Conservation (phyloP, 1,140 invertebrate genomes). For the Marisa cornuarietis region DNA sequence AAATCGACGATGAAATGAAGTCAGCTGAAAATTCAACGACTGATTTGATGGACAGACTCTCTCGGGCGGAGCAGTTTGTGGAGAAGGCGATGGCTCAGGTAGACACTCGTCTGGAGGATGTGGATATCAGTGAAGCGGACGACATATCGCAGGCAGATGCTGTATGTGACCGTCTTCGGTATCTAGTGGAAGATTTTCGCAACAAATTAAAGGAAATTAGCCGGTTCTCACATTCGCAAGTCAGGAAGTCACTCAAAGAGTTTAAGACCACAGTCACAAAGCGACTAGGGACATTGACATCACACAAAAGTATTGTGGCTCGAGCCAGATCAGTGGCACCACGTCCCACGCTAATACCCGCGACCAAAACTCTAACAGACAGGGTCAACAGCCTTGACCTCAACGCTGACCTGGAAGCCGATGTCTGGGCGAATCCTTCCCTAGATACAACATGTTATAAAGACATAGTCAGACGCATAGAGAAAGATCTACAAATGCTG, state of each 20-base stretch:
- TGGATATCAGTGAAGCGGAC: background rate
- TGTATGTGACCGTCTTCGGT: background rate
- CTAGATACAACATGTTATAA: no score
- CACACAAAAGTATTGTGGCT: background rate
- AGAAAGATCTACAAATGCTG: no score
- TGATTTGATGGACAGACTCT: background rate
- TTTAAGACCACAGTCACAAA: no score
- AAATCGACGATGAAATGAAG: background rate
- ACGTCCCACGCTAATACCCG: background rate
- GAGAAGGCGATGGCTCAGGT: background rate
- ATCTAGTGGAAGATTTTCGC: background rate
- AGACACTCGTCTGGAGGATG: background rate
- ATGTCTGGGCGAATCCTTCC: no score
- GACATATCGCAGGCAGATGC: background rate
- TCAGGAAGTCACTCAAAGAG: background rate
- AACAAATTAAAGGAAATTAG: background rate
- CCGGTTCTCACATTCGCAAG: background rate
- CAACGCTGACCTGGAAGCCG: no score
- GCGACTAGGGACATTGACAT: background rate
- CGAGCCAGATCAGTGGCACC: background rate
- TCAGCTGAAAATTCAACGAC: background rate
- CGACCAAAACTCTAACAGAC: no score
- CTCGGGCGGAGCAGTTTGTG: background rate
- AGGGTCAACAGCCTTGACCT: no score
- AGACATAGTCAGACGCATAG: no score